These are phyloP conservation scores for Odontocolon sp. DNA, from an alignment of 2,888 invertebrate genomes.

Conservation along the genomic window DNA sequence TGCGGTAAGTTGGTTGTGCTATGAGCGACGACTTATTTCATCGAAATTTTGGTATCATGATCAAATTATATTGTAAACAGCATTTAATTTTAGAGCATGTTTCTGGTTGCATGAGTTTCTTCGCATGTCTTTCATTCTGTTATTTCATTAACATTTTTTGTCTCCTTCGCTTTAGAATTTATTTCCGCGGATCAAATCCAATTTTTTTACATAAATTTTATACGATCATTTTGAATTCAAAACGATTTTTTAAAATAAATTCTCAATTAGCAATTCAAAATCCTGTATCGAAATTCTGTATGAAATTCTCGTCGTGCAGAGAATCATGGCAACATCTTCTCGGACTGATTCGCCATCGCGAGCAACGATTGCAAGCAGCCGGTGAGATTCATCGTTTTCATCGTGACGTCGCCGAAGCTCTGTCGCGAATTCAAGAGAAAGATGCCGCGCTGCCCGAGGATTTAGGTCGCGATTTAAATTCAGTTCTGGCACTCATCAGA, in stretches of 20 bases:
- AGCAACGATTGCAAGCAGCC: slow-evolving; percentile 94
- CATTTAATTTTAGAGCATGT: not conserved
- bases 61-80: slow-evolving; percentile 25
- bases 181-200: slow-evolving; percentile 53
- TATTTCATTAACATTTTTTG: slow-evolving; percentile 27
- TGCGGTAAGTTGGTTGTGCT: slow-evolving; percentile 80
- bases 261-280: slow-evolving; percentile 10
- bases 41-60: slow-evolving; percentile 26
- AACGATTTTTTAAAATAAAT: slow-evolving; percentile 17
- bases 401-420: slow-evolving; percentile 95
- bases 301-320: slow-evolving; percentile 78
- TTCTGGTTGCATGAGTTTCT: slow-evolving; percentile 23
- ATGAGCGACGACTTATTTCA: slow-evolving; percentile 24
- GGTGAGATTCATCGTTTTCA: slow-evolving; percentile 99
- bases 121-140: slow-evolving; percentile 43
- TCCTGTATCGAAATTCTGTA: not conserved
- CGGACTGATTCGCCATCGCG: slow-evolving; percentile 92
- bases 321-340: slow-evolving; percentile 94
- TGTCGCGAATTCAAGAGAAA: slow-evolving; percentile 95
- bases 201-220: too few relatives aligned
- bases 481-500: slow-evolving; percentile 90
- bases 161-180: slow-evolving; percentile 50
- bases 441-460: slow-evolving; percentile 92
- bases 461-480: slow-evolving; percentile 91
- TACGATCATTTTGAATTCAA: too few relatives aligned